Conservation (phyloP, 2,888 invertebrate species). For the Pseudeuparius sepicola region DNA sequence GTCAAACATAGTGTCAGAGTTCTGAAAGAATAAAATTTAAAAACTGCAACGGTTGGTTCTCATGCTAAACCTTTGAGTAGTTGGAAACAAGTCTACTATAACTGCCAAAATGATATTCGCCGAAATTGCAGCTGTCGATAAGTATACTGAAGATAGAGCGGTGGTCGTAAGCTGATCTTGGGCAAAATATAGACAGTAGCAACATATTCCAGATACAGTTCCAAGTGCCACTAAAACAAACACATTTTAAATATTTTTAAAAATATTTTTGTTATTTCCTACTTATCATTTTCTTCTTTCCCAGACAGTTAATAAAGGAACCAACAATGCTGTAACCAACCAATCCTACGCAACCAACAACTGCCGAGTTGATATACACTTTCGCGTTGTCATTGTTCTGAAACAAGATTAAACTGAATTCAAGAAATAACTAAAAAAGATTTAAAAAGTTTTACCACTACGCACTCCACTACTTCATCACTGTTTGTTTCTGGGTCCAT, state of each 20-base stretch:
- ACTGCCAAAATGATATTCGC: conserved; percentile 52
- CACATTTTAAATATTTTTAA: too few relatives aligned
- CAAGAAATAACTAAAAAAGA: too few relatives aligned
- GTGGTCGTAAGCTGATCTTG: conserved; percentile 37
- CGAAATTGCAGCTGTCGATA: conserved; percentile 46
- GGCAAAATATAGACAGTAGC: conserved; percentile 33
- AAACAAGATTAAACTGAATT: too few relatives aligned
- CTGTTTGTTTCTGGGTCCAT: conserved; percentile 4
- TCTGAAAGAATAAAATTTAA: too few relatives aligned
- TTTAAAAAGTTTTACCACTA: conserved; percentile 20
- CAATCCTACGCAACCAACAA: conserved; percentile 21
- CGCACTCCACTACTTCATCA: conserved; percentile 14
- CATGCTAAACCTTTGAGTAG: conserved; percentile 52
- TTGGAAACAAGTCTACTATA: conserved; percentile 56
- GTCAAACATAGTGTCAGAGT: conserved; percentile 63
- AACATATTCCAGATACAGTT: too few relatives aligned
- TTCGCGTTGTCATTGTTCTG: conserved; percentile 24
- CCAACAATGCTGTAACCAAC: too few relatives aligned
- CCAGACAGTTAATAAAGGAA: too few relatives aligned
- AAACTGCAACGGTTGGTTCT: too few relatives aligned
- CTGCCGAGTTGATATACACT: conserved; percentile 26
- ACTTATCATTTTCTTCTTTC: too few relatives aligned
- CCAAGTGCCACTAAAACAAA: too few relatives aligned
- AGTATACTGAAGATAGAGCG: conserved; percentile 41
- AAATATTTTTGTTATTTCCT: too few relatives aligned